These are phyloP conservation scores for Empis stercorea DNA, from an alignment of 2,888 invertebrate species.

Conservation along the genomic window DNA sequence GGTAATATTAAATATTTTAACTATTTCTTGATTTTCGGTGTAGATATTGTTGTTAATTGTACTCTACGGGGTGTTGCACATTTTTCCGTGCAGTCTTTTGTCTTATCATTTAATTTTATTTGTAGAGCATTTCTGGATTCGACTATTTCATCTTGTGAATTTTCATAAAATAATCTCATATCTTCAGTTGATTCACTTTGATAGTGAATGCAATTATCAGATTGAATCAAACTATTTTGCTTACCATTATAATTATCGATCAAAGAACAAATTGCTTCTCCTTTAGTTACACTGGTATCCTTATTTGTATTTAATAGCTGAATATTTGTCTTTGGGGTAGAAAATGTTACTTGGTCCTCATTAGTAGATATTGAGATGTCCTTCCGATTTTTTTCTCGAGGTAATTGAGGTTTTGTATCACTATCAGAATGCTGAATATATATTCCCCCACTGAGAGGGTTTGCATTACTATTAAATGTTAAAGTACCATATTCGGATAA, in stretches of 20 bases:
- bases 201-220: slow-evolving; percentile 16
- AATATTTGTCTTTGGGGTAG: slow-evolving; percentile 21
- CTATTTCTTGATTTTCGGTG: background rate
- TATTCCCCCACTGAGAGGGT: no score
- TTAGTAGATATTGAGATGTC: no score
- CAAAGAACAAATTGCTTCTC: slow-evolving; percentile 31
- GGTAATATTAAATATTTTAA: no score
- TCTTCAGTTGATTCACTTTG: slow-evolving; percentile 38
- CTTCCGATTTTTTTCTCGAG: no score
- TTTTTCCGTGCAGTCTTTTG: background rate
- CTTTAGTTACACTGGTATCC: slow-evolving; percentile 26
- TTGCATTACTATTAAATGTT: no score
- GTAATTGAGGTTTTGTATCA: no score
- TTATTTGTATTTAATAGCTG: slow-evolving; percentile 25
- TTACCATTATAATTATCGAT: slow-evolving; percentile 13
- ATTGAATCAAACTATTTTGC: background rate
- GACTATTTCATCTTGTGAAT: slow-evolving; percentile 35
- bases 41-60: background rate
- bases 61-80: background rate
- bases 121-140: no score
- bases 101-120: no score
- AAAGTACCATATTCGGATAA: no score
- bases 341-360: no score
- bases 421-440: no score
- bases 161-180: slow-evolving; percentile 46